These are phyloP conservation scores for Lissonota sp. DNA, from an alignment of 2,888 invertebrate species.

Conservation along the genomic window DNA sequence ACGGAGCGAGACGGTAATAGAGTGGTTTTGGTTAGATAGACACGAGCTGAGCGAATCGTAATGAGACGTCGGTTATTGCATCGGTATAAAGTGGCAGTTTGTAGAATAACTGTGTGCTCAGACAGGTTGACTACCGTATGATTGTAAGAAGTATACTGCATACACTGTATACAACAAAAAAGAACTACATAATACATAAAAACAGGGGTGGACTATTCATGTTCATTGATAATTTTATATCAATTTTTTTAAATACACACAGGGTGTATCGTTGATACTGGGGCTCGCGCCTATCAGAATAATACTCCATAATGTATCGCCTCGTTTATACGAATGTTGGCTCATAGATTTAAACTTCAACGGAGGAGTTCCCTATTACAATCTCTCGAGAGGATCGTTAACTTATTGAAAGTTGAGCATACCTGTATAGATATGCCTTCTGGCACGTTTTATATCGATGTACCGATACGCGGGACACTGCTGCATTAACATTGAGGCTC, in stretches of 20 bases:
- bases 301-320: slow-evolving; percentile 35
- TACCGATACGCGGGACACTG: not conserved
- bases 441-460: slow-evolving; percentile 3
- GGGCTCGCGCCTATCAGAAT: slow-evolving; percentile 57
- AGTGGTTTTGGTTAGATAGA: no score
- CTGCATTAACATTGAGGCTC: slow-evolving; percentile 22
- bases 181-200: slow-evolving; percentile 31
- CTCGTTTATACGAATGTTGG: not conserved
- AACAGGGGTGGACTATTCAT: slow-evolving; percentile 13
- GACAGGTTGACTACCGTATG: slow-evolving; percentile 39
- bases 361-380: slow-evolving; percentile 41
- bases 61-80: slow-evolving; percentile 55
- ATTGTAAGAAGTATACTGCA: slow-evolving; percentile 43
- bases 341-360: slow-evolving; percentile 16
- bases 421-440: slow-evolving; percentile 21
- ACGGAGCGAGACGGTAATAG: no score
- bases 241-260: not conserved
- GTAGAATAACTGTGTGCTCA: slow-evolving; percentile 7
- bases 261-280: slow-evolving; percentile 26
- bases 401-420: slow-evolving; percentile 57
- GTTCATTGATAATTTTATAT: slow-evolving; percentile 5
- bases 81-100: slow-evolving; percentile 9
- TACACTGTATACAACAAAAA: slow-evolving; percentile 13
- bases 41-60: slow-evolving; percentile 63
- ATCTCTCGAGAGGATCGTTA: slow-evolving; percentile 52